Percentiles rank a stretch among this genome's conserved stretches.
Evolutionary conservation across 1,140 invertebrate genomes (phyloP).

Genomic region (Aphaenogaster ashmeadi): DNA sequence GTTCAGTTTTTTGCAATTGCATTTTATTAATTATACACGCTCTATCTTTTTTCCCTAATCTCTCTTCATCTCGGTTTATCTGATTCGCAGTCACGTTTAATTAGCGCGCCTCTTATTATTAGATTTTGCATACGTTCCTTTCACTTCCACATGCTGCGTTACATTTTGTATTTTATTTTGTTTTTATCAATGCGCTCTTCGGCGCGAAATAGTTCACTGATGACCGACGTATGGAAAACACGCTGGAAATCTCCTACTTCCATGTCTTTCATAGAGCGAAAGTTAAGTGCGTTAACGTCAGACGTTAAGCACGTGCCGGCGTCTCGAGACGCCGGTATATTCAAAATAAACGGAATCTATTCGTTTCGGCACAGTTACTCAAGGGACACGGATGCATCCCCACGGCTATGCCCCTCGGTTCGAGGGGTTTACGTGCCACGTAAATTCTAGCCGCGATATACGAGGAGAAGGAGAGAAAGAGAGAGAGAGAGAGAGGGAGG

Average conservation of each 20-base stretch:
- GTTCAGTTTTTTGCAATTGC: conserved; percentile 10
- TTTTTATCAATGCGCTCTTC: not conserved
- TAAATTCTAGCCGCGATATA: conserved; percentile 42
- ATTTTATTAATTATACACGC: conserved; percentile 19
- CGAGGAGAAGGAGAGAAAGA: conserved; percentile 1
- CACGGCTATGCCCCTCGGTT: not conserved
- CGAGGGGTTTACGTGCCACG: not conserved
- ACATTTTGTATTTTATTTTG: no score
- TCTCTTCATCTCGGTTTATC: conserved; percentile 14
- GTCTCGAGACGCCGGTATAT: conserved; percentile 7
- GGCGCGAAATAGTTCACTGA: not conserved
- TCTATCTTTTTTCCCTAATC: not conserved
- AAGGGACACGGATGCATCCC: not conserved
- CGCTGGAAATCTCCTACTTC: conserved; percentile 56
- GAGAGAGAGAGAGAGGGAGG: not conserved
- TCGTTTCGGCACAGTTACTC: conserved; percentile 45
- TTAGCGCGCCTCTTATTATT: conserved; percentile 3
- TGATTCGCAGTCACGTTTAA: not conserved
- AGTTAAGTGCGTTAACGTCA: conserved; percentile 37
- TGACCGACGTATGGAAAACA: not conserved
- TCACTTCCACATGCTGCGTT: not conserved
- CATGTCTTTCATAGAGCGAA: conserved; percentile 62
- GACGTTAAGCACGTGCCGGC: not conserved
- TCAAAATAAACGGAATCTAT: conserved; percentile 21
- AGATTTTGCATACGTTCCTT: not conserved